Conservation (phyloP, 2,113 vertebrate genomes). For the Tachysurus fulvidraco region DNA sequence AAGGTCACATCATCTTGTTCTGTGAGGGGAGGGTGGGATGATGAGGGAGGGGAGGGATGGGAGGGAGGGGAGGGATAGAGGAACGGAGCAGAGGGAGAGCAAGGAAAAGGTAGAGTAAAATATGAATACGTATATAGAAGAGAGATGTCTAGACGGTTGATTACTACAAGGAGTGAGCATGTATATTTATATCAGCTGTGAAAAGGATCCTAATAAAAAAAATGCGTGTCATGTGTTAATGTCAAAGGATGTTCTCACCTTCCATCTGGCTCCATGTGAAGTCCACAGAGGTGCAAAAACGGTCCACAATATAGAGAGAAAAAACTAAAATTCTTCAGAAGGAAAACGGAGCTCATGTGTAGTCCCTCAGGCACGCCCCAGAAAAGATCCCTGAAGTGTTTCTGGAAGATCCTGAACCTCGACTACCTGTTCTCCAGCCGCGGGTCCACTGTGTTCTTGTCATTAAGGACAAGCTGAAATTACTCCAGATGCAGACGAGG, state of each 20-base stretch:
- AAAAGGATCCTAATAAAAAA: background rate
- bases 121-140: slow-evolving; percentile 9
- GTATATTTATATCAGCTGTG: background rate
- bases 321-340: background rate
- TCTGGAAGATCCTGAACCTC: background rate
- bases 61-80: slow-evolving; percentile 51
- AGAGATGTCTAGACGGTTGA: slow-evolving; percentile 22
- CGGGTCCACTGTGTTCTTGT: background rate
- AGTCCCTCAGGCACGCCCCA: background rate
- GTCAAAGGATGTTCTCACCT: background rate
- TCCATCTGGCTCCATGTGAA: slow-evolving; percentile 14
- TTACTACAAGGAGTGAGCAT: background rate
- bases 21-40: slow-evolving; percentile 52
- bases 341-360: background rate
- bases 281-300: background rate
- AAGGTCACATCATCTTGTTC: slow-evolving; percentile 73
- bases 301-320: background rate
- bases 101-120: slow-evolving; percentile 5
- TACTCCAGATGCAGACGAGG: slow-evolving; percentile 25
- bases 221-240: background rate
- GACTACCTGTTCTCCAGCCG: background rate
- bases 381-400: background rate
- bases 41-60: slow-evolving; percentile 50
- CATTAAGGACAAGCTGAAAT: slow-evolving; percentile 14
- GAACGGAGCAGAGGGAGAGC: background rate